phyloP scores from a whole-genome alignment of 1,140 invertebrate species.

The Drosophila nikananu region DNA sequence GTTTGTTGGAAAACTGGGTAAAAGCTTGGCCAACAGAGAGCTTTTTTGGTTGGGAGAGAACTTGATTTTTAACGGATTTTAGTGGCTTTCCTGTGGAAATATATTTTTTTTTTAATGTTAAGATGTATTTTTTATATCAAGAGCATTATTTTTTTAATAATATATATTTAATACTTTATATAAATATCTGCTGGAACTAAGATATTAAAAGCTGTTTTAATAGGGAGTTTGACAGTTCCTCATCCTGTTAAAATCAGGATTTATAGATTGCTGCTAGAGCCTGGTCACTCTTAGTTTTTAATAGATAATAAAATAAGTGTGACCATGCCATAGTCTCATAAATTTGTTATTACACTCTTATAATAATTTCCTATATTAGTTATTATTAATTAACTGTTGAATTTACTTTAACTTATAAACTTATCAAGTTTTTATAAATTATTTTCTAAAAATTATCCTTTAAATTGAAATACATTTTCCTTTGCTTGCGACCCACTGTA shows the following conservation, averaged over 20 bases:
- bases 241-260: no score
- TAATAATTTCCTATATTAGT: background rate
- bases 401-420: background rate
- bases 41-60: background rate
- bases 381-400: background rate
- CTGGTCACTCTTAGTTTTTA: no score
- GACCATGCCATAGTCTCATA: background rate
- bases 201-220: no score
- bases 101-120: background rate
- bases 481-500: conserved; percentile 13
- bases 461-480: background rate
- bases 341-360: no score
- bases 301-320: background rate
- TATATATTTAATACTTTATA: no score
- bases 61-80: background rate
- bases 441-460: background rate
- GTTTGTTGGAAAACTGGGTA: conserved; percentile 1
- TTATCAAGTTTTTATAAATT: background rate
- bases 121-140: no score
- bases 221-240: no score
- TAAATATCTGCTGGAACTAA: no score
- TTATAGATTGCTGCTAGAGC: no score
- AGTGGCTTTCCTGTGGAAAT: background rate
- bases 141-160: no score
- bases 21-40: background rate